Conservation (phyloP, 2,113 vertebrate species). For the Albula goreensis region DNA sequence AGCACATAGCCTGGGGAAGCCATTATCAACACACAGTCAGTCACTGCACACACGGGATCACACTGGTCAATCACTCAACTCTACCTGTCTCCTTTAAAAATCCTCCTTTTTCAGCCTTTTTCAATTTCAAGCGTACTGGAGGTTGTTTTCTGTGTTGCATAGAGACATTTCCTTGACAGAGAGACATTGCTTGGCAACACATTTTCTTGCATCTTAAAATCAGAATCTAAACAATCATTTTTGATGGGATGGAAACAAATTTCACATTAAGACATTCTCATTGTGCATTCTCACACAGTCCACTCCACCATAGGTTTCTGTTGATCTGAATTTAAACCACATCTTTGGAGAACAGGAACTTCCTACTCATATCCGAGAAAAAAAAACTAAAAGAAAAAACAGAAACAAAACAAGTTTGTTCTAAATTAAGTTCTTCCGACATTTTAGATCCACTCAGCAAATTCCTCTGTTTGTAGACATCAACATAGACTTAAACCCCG, state of each 20-base stretch:
- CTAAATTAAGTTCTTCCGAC: conserved; percentile 66
- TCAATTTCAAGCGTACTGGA: no score
- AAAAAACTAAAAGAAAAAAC: not conserved
- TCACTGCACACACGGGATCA: conserved; percentile 64
- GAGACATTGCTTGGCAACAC: no score
- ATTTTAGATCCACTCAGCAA: conserved; percentile 68
- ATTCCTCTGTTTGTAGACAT: conserved; percentile 54
- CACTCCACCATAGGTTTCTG: not conserved
- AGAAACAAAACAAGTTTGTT: conserved; percentile 26
- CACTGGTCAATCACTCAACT: conserved; percentile 34
- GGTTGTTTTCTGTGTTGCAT: no score
- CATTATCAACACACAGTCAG: conserved; percentile 78
- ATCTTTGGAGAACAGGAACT: conserved; percentile 58
- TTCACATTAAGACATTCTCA: not conserved
- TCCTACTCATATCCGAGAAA: not conserved
- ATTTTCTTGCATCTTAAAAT: no score
- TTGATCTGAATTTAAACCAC: not conserved
- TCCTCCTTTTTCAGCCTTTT: not conserved
- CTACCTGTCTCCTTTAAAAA: not conserved
- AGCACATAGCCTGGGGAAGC: conserved; percentile 81
- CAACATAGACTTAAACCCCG: conserved; percentile 72
- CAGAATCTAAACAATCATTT: not conserved
- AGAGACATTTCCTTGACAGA: no score
- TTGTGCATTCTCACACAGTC: not conserved
- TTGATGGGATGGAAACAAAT: not conserved